Evolutionary conservation across 1,140 invertebrate species (phyloP).

Genomic region (Drosophila bifasciata): DNA sequence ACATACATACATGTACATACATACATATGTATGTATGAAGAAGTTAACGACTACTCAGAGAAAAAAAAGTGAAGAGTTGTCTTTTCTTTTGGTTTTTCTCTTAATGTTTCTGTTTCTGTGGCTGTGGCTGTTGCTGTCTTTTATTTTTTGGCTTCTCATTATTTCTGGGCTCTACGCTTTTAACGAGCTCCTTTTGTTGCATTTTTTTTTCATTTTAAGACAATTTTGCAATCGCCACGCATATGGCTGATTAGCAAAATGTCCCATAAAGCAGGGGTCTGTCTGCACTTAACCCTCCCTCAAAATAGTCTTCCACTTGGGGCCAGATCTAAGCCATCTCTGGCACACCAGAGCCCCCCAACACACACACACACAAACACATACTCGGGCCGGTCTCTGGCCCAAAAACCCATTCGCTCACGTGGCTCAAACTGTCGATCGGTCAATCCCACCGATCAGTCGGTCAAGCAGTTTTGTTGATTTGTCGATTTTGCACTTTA

Average conservation of each 20-base stretch:
- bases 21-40: conserved; percentile 13
- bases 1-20: too few species aligned
- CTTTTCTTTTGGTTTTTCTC: conserved; percentile 33
- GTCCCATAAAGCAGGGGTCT: conserved; percentile 7
- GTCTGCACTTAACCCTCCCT: neutral
- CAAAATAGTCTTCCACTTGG: neutral
- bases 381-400: neutral
- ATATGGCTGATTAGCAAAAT: conserved; percentile 43
- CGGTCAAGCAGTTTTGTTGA: conserved; percentile 44
- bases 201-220: conserved; percentile 44
- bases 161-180: conserved; percentile 42
- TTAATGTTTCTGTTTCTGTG: conserved; percentile 23
- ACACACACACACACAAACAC: too few species aligned
- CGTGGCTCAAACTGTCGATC: conserved; percentile 35
- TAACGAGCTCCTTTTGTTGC: conserved; percentile 46
- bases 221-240: conserved; percentile 47
- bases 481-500: conserved; percentile 63
- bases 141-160: conserved; percentile 58
- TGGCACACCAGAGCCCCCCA: conserved; percentile 15
- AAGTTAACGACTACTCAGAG: conserved; percentile 27
- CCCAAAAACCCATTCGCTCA: conserved; percentile 31
- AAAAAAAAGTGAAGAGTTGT: conserved; percentile 62
- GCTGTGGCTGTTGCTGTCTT: conserved; percentile 14
- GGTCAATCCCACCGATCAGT: conserved; percentile 6
- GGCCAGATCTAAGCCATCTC: conserved; percentile 31